phyloP scores from a whole-genome alignment of 2,113 vertebrate genomes.

The Hippolais icterina region DNA sequence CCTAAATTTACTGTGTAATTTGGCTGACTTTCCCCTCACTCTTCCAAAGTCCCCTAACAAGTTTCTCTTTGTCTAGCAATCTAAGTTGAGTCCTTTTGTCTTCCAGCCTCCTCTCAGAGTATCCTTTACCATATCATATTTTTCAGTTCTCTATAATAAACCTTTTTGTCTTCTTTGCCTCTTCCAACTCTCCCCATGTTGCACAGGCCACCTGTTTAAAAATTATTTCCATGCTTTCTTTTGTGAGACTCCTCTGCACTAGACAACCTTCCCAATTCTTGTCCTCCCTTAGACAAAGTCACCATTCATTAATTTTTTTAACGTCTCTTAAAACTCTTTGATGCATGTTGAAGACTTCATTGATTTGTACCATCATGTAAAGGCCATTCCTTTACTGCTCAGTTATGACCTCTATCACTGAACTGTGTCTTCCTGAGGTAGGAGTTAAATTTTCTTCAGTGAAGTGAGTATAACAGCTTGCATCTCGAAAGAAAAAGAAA shows the following conservation, averaged over 20 bases:
- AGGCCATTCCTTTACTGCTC: not conserved
- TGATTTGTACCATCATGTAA: no score
- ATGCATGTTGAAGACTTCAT: not conserved
- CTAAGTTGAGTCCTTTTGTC: not conserved
- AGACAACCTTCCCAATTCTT: not conserved
- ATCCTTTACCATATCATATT: not conserved
- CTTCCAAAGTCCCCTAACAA: not conserved
- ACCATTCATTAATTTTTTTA: not conserved
- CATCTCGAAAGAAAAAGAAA: not conserved
- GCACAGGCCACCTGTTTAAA: not conserved
- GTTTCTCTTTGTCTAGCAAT: not conserved
- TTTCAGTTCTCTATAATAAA: not conserved
- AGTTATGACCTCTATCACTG: not conserved
- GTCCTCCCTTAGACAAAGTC: not conserved
- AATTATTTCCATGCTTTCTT: not conserved
- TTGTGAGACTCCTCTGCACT: not conserved
- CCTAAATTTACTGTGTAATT: not conserved
- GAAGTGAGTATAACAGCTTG: not conserved
- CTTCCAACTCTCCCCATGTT: not conserved
- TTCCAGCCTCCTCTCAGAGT: not conserved
- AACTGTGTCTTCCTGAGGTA: not conserved
- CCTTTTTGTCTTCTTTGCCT: not conserved
- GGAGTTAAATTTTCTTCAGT: not conserved
- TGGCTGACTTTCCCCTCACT: not conserved
- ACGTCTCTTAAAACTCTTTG: not conserved